Percentiles rank a stretch among this genome's conserved stretches.
Conservation (phyloP, 2,797 vertebrate species). For the Sebastolobus altivelis region DNA sequence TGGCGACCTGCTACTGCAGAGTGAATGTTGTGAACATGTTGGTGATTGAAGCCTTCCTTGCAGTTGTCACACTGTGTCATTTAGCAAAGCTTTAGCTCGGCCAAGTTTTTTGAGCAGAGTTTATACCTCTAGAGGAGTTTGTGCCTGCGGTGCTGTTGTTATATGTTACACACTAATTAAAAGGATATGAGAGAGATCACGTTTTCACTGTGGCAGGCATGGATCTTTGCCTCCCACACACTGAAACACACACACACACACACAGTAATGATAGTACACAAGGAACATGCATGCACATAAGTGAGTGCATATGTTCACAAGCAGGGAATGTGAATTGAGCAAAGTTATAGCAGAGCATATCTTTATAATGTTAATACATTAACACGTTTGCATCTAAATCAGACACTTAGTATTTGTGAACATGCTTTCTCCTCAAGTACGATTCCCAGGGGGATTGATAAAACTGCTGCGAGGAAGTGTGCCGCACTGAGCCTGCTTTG, state of each 20-base stretch:
- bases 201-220: conserved; percentile 50
- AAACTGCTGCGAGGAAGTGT: conserved; percentile 5
- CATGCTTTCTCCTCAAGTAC: conserved; percentile 30
- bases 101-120: conserved; percentile 11
- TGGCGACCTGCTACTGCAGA: not conserved
- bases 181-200: conserved; percentile 62
- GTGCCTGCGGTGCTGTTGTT: conserved; percentile 46
- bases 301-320: conserved; percentile 13
- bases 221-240: conserved; percentile 64
- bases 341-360: conserved; percentile 24
- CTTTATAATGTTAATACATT: conserved; percentile 28
- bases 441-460: conserved; percentile 27
- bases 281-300: conserved; percentile 9
- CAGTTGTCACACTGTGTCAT: conserved; percentile 27
- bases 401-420: conserved; percentile 44
- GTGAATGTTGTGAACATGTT: conserved; percentile 2
- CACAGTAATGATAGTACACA: conserved; percentile 17
- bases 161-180: conserved; percentile 70
- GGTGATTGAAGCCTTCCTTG: conserved; percentile 24
- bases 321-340: conserved; percentile 29
- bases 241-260: conserved; percentile 31
- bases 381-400: conserved; percentile 51
- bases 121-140: conserved; percentile 40
- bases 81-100: conserved; percentile 7
- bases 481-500: not conserved